These are phyloP conservation scores for Spheniscus mendiculus DNA, from an alignment of 2,113 vertebrate species.

Conservation along the genomic window DNA sequence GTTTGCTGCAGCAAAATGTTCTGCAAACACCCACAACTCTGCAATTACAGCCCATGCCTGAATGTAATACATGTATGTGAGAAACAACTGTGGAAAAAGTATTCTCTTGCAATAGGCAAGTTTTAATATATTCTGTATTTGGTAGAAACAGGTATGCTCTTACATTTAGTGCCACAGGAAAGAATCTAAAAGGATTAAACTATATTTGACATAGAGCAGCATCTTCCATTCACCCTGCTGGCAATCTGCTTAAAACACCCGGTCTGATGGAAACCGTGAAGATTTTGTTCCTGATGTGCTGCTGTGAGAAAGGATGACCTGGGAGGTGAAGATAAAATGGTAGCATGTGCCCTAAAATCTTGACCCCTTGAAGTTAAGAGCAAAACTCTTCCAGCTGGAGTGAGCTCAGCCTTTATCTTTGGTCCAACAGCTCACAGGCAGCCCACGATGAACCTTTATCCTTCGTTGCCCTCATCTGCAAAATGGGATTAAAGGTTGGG, in stretches of 20 bases:
- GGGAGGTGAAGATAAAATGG: not conserved
- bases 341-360: not conserved
- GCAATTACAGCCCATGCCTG: not conserved
- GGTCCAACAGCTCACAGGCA: not conserved
- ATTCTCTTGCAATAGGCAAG: not conserved
- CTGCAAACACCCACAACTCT: not conserved
- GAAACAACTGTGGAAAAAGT: not conserved
- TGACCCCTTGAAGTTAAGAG: not conserved
- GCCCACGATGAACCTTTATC: not conserved
- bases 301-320: not conserved
- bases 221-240: not conserved
- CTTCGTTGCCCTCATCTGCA: not conserved
- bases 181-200: not conserved
- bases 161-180: not conserved
- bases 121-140: not conserved
- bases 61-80: fast-evolving
- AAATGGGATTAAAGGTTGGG: not conserved
- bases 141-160: not conserved
- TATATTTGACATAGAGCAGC: not conserved
- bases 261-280: not conserved
- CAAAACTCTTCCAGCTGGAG: not conserved
- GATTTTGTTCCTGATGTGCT: not conserved
- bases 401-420: not conserved
- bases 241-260: not conserved
- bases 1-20: not conserved